Percentiles rank a stretch among this genome's conserved stretches.
Conservation (phyloP, 2,113 vertebrate species). For the Campylomormyrus tamandua region DNA sequence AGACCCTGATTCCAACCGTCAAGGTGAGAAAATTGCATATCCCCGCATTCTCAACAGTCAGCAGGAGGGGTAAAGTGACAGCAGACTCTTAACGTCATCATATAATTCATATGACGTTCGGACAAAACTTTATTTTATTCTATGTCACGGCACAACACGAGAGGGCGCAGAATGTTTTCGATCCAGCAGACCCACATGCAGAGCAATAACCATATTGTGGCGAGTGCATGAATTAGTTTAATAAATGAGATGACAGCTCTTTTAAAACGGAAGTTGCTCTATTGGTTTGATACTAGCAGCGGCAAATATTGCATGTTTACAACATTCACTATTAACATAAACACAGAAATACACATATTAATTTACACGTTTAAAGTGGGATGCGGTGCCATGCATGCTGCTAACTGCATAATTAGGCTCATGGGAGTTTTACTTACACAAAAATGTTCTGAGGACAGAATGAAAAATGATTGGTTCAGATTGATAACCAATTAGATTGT, state of each 20-base stretch:
- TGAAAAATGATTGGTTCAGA: too few relatives aligned
- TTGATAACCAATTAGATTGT: too few relatives aligned
- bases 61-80: neutral
- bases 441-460: too few relatives aligned
- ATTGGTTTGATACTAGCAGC: neutral
- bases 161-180: neutral
- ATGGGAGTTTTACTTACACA: too few relatives aligned
- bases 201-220: neutral
- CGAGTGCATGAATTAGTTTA: neutral
- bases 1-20: neutral
- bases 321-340: neutral
- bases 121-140: neutral
- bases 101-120: neutral
- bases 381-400: neutral
- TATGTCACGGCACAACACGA: neutral
- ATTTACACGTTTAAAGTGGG: neutral
- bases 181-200: neutral
- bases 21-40: neutral
- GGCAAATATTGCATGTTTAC: neutral
- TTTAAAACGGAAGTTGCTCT: neutral
- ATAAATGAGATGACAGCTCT: neutral
- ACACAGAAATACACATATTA: neutral
- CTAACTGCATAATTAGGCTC: neutral
- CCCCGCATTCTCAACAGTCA: neutral
- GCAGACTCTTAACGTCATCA: neutral